These are phyloP conservation scores for Nematolebias whitei DNA, from an alignment of 2,113 vertebrate genomes.

Conservation along the genomic window DNA sequence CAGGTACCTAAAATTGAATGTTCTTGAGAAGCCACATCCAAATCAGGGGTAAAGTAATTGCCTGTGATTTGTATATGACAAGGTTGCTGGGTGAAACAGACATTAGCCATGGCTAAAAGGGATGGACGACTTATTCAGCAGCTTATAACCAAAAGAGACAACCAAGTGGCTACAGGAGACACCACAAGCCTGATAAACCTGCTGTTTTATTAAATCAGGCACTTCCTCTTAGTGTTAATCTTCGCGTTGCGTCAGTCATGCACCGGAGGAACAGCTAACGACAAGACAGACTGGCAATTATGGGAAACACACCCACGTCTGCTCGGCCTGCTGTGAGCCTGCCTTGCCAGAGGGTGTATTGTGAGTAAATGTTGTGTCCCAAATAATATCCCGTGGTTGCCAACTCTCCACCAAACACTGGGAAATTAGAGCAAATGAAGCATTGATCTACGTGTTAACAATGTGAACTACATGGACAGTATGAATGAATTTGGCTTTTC, in stretches of 20 bases:
- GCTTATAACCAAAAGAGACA: not conserved
- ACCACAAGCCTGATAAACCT: not conserved
- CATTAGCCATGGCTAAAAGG: not conserved
- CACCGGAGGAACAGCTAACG: conserved; percentile 6
- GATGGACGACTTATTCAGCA: not conserved
- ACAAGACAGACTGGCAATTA: conserved; percentile 6
- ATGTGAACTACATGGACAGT: not conserved
- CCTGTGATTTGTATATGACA: not conserved
- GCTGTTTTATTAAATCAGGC: conserved; percentile 9
- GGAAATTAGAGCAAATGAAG: not conserved
- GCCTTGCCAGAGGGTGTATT: not conserved
- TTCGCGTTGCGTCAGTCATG: conserved; percentile 8
- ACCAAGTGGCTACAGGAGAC: not conserved
- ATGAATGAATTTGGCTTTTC: not conserved
- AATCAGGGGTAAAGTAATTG: not conserved
- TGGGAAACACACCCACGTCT: not conserved
- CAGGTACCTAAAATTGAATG: not conserved
- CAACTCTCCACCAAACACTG: not conserved
- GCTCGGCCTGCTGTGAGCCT: not conserved
- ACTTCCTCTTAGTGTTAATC: conserved; percentile 2
- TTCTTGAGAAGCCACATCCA: not conserved
- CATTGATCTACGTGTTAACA: not conserved
- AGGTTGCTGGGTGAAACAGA: not conserved
- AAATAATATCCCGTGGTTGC: not conserved
- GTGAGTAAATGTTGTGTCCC: conserved; percentile 1